Base-by-base conservation (phyloP, 92 coral and sea anemone species). In the Nematostella vectensis region DNA sequence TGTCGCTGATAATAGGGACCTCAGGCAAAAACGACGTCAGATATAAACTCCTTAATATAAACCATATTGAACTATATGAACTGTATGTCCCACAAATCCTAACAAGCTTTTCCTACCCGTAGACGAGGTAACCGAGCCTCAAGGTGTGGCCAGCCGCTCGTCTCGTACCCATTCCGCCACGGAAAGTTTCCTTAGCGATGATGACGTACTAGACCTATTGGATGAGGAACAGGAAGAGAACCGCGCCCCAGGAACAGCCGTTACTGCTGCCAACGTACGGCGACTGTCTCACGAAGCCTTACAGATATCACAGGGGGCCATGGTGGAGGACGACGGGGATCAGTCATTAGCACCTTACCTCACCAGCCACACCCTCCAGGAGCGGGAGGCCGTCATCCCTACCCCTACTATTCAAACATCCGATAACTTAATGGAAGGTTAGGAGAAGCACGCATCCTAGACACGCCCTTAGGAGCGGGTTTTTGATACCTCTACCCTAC, bases 151-250 rank as follows among this genome's bases (percentile, higher is more conserved):
- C 26, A 67, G 89, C 54, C 75, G 75, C 19, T 50, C 78, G 4
- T 72, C 85, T 2, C 67, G 71, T 16, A 59, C 72, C 20, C 82
- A 75, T 31, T 93, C 99, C 16, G 68, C 79, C 31, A 80, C 95
- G 36, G 99, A 82, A 45, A 83, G 94, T 39, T 93, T 93, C 55
- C 72, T 64, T 56, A 93, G 88, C 58, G 99, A 93, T 6, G 99
- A 93, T 67, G 99, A 93, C 68, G 96, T 93, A 36, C 77, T 93
- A 78, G 99, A 93, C 63, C 67, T 93, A 30, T 63, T 93, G 0
- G 96, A 83, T 31, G 99, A 87, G 3, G 95, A 75, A 38, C 75
- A 62, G 22, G 85, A 70, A 16, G 78, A 82, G 8, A 52, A 58
- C 65, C 33, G 73, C 15, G 70, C 63, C 6, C 71, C 52, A 0